Base-by-base conservation (phyloP, 1,140 invertebrate species). In the Gryon sp. region DNA sequence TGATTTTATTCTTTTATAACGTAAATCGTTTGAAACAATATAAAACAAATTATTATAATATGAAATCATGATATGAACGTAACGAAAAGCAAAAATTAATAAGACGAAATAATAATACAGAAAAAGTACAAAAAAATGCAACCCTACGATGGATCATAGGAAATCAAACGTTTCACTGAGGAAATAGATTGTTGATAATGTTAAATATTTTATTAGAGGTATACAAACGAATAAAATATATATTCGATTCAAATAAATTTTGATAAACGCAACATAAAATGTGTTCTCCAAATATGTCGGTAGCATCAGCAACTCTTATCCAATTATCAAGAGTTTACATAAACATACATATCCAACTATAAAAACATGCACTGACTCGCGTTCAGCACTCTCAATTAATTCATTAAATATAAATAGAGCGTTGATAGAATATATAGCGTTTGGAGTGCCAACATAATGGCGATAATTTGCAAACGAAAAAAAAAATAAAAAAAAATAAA, bases 191-290 rank as follows among this genome's bases (percentile, higher is more conserved):
- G 43, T 65, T 65, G 60, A 60, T 74, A 66, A 66, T 66, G 62
- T 74, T 66, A 74, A 74, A 74, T 59, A 74, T 74, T 74, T 74
- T 74, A 74, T 74, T 74, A 53, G 60, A 66, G 32, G 32, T 60
- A 53, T 74, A 74, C 70, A 74, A 66, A 66, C 52, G 60, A 74
- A 74, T 53, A 74, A 66, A 74, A 74, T 73, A 65, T 73, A 74
- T 60, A 52, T 74, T 66, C 30, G 53, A 72, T 62, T 57, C 26
- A 74, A 74, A 66, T 60, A 66, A 74, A 74, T 60, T 66, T 52
- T 60, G 52, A 48, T 57, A 60, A 66, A 53, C 55, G 45, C 62
- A 75, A 68, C 62, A 55, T 74, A 74, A 53, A 74, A 34, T 68
- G 22, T 60, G 72, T 68, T 53, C 36, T 15, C n/a, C n/a, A 46